Base-by-base conservation (phyloP, 2,888 invertebrate species). In the Ormyrus pomaceus region DNA sequence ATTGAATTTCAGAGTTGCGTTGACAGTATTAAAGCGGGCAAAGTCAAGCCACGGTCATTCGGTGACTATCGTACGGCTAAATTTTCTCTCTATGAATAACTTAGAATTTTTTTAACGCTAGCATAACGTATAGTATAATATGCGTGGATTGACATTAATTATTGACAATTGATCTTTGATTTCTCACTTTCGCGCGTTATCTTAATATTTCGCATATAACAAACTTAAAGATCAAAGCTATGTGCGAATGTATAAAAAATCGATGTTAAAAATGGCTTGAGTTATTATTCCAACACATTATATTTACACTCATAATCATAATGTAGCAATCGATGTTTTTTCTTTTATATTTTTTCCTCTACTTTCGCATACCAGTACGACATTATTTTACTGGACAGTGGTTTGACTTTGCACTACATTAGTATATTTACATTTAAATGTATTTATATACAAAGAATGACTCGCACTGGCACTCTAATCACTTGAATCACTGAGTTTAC, bases 381-480 rank as follows among this genome's bases (percentile, higher is more conserved):
- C 71, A 68, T 50, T 70, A 4, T 74, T 73, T 68, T 19, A 6
- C 66, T 59, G 56, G 64, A 89, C 87, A 82, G 86, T 89, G 89
- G 87, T 89, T 89, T 89, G 89, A 88, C 87, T 88, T 87, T 88
- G 86, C 82, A 79, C 86, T 86, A 83, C 82, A 87, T 86, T 87
- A 87, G 84, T 86, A 86, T 90, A 90, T 90, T 85, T 90, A 90
- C 90, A 90, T 87, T 89, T 89, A 89, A 88, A 88, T 86, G 87
- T 89, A 88, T 88, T 86, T 90, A 89, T 90, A 88, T 90, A 88
- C 90, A 90, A 89, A 90, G 89, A 88, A 89, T 89, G 89, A 90
- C 88, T 89, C 87, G 87, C 89, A 88, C 87, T 86, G 86, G 86
- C 88, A 87, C 88, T 87, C 87, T 83, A 87, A 85, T 86, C 88